phyloP scores from a whole-genome alignment of 1,140 invertebrate genomes.

The Frieseomelitta varia region DNA sequence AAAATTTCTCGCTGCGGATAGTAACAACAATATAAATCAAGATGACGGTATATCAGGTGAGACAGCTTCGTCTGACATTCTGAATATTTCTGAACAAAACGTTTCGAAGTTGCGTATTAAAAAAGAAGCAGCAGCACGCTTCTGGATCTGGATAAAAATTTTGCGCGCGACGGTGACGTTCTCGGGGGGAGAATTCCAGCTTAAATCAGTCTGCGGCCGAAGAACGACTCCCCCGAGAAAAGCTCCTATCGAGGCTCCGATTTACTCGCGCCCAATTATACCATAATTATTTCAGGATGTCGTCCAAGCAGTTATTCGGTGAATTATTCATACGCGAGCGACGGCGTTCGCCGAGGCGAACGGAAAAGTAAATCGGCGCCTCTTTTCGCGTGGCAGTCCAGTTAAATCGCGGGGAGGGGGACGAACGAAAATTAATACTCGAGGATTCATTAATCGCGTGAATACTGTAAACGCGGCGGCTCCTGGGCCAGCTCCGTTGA shows the following conservation, averaged over 20 bases:
- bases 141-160: too few species aligned
- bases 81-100: too few species aligned
- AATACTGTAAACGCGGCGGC: slow-evolving; percentile 52
- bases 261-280: not conserved
- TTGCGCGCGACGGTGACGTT: too few species aligned
- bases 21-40: too few species aligned
- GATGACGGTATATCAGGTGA: too few species aligned
- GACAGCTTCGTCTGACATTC: too few species aligned
- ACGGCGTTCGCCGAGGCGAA: not conserved
- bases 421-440: slow-evolving; percentile 31
- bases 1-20: too few species aligned
- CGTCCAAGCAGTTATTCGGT: not conserved
- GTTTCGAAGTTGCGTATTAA: too few species aligned
- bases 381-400: not conserved
- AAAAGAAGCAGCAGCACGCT: too few species aligned
- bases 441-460: slow-evolving; percentile 55
- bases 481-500: slow-evolving; percentile 48
- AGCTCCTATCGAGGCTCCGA: not conserved
- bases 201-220: not conserved
- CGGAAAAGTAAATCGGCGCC: slow-evolving; percentile 5
- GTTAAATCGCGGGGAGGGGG: slow-evolving; percentile 25
- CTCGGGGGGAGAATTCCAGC: too few species aligned
- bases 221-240: not conserved
- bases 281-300: slow-evolving; percentile 5
- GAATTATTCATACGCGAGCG: slow-evolving; percentile 1